Conservation (phyloP, 92 coral and sea anemone species). For the Heliopora coerulea region DNA sequence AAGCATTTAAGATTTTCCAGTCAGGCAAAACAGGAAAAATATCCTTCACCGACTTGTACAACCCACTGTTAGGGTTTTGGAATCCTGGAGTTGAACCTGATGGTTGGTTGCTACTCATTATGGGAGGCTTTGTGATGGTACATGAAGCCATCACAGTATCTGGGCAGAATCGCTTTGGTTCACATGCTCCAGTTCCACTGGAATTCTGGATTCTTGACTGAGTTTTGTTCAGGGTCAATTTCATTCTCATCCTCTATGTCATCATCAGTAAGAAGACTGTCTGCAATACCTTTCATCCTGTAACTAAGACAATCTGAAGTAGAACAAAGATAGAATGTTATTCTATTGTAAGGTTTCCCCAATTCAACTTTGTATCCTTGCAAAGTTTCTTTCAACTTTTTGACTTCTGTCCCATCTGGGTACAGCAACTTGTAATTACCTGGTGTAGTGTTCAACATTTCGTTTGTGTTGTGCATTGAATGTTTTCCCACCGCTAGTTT, state of each 20-base stretch:
- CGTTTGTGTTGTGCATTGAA: constrained; percentile 51
- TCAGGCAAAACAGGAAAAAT: constrained; percentile 52
- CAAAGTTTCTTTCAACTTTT: constrained; percentile 47
- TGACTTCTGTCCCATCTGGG: constrained; percentile 52
- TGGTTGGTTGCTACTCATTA: background rate
- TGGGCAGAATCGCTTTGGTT: background rate
- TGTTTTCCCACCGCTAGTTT: constrained; percentile 53
- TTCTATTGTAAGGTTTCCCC: constrained; percentile 55
- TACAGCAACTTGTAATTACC: constrained; percentile 46
- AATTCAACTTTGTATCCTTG: constrained; percentile 50
- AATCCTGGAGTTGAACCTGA: no score
- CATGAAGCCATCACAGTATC: constrained; percentile 18
- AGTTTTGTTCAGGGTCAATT: constrained; percentile 27
- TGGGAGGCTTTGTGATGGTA: constrained; percentile 15
- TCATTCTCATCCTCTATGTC: constrained; percentile 38
- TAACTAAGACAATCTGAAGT: constrained; percentile 41
- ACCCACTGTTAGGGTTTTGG: constrained; percentile 13
- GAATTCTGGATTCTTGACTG: constrained; percentile 40
- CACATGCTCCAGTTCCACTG: no score
- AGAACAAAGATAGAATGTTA: constrained; percentile 52
- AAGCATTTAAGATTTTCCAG: constrained; percentile 44
- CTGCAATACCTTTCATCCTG: constrained; percentile 30
- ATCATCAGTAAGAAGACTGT: constrained; percentile 20
- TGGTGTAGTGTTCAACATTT: constrained; percentile 40
- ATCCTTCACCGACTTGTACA: constrained; percentile 43